Conservation (phyloP, 2,113 vertebrate genomes). For the Pimephales promelas region DNA sequence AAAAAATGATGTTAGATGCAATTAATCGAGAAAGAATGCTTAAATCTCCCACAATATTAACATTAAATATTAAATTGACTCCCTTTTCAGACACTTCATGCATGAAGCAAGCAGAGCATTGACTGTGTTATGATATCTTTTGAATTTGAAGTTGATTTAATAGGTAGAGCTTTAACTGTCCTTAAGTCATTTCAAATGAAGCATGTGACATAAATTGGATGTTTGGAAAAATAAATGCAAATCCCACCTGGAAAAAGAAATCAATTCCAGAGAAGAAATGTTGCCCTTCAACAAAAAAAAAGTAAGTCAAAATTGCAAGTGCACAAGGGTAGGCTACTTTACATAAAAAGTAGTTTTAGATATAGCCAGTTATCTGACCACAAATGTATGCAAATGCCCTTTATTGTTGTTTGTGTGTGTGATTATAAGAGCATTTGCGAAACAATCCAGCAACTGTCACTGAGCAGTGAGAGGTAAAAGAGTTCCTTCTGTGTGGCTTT, state of each 20-base stretch:
- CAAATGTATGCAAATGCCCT: background rate
- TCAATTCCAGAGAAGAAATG: no score
- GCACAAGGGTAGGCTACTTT: no score
- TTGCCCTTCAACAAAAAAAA: no score
- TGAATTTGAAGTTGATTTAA: background rate
- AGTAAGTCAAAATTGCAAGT: no score
- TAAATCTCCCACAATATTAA: no score
- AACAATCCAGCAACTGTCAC: slow-evolving; percentile 10
- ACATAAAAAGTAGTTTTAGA: background rate
- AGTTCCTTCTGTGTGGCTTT: background rate
- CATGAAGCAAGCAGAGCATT: background rate
- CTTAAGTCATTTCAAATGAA: background rate
- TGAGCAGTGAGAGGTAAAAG: background rate
- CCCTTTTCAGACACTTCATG: no score
- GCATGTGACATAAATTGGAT: background rate
- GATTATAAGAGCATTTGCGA: background rate
- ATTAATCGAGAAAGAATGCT: no score
- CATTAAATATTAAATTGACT: no score
- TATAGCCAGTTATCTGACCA: background rate
- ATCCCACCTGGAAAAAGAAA: no score
- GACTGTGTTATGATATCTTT: background rate
- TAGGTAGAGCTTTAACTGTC: background rate
- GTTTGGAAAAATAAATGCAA: background rate
- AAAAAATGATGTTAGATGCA: no score
- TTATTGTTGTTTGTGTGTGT: background rate